Percentiles rank a stretch among this genome's conserved stretches.
Conservation (phyloP, 2,797 vertebrate genomes). For the Semaprochilodus insignis region DNA sequence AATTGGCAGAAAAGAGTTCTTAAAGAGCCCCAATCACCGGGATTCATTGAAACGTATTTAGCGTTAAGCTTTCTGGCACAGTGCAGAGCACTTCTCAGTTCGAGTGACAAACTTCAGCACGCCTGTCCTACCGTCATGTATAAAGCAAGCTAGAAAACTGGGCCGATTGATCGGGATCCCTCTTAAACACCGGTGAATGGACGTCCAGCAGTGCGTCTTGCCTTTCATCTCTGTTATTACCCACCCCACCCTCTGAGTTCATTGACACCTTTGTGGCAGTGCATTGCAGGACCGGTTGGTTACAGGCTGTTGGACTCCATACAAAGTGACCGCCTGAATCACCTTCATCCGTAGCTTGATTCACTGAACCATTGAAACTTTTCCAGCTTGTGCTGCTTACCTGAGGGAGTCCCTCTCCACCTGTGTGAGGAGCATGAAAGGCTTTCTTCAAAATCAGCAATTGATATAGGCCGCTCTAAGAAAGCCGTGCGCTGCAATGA, state of each 20-base stretch:
- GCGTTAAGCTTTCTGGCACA: neutral
- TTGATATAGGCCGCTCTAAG: neutral
- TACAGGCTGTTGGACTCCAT: constrained; percentile 31
- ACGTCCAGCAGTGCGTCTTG: constrained; percentile 25
- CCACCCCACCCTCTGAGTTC: constrained; percentile 45
- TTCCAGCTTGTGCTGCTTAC: constrained; percentile 14
- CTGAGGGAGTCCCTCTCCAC: constrained; percentile 18
- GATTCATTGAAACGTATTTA: neutral
- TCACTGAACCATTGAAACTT: constrained; percentile 26
- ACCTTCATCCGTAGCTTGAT: constrained; percentile 28
- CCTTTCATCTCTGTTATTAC: constrained; percentile 37
- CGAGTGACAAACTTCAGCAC: neutral
- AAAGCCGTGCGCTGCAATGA: neutral
- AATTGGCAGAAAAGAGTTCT: neutral
- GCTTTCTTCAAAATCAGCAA: constrained; percentile 5
- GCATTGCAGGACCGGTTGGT: constrained; percentile 32
- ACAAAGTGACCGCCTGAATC: constrained; percentile 33
- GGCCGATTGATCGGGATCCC: constrained; percentile 32
- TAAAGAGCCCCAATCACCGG: neutral
- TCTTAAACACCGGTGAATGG: constrained; percentile 42
- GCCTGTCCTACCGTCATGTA: neutral
- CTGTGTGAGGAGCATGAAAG: constrained; percentile 21
- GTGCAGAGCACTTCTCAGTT: neutral
- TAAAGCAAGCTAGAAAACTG: constrained; percentile 18
- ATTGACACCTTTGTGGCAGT: constrained; percentile 49